phyloP scores from a whole-genome alignment of 2,113 vertebrate genomes.

The Hemibagrus wyckioides region DNA sequence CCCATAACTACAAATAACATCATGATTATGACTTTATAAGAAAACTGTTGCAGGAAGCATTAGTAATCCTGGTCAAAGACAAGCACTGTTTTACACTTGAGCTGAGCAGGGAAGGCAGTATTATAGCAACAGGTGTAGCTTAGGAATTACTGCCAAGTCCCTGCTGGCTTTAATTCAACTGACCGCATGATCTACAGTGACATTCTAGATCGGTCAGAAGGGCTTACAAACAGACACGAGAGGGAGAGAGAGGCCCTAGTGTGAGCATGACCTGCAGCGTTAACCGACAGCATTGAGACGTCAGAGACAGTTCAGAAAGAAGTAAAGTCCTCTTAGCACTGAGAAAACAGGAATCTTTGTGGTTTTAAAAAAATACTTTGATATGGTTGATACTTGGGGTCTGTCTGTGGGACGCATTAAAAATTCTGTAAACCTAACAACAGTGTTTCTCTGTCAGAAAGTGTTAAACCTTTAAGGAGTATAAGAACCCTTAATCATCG shows the following conservation, averaged over 20 bases:
- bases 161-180: conserved; percentile 50
- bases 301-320: not conserved
- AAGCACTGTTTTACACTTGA: conserved; percentile 31
- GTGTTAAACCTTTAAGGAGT: not conserved
- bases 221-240: conserved; percentile 24
- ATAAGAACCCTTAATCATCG: not conserved
- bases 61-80: not conserved
- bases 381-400: not conserved
- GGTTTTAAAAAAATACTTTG: not conserved
- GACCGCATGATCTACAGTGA: conserved; percentile 59
- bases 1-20: not conserved
- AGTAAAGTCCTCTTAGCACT: not conserved
- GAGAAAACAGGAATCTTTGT: not conserved
- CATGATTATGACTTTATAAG: not conserved
- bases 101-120: conserved; percentile 37
- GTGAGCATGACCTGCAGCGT: conserved; percentile 25
- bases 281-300: not conserved
- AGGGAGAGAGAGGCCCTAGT: not conserved
- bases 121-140: conserved; percentile 63
- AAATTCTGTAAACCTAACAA: not conserved
- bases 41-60: not conserved
- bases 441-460: not conserved
- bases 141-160: conserved; percentile 41
- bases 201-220: conserved; percentile 62
- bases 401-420: not conserved